Base-by-base conservation (phyloP, 2,797 vertebrate genomes). In the Gallirallus australis region DNA sequence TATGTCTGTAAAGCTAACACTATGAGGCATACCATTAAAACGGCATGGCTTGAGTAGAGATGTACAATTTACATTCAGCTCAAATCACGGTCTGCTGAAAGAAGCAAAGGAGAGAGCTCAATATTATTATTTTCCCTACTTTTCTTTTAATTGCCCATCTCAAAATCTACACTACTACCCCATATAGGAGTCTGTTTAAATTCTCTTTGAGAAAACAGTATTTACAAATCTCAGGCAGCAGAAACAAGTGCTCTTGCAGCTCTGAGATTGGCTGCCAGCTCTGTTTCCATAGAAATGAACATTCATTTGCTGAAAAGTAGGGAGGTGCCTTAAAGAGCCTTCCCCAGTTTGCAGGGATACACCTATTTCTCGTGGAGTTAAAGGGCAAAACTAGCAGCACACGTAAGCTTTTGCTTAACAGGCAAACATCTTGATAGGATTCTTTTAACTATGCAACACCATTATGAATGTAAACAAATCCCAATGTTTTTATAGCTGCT, bases 241-340 rank as follows among this genome's bases (percentile, higher is more conserved):
- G 91, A 91, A 93, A 75, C 37, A 59, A 84, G 33, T 13, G 78
- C 89, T 94, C 70, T 45, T 63, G 60, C 66, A 79, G 77, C 30
- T 56, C 48, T 70, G 59, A 73, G 79, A 91, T 31, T 96, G 90
- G 90, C 90, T 95, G 86, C 79, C 37, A 30, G 61, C 33, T 72
- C 91, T 15, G 97, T 97, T 97, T 96, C 96, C 96, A 97, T 95
- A 95, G 96, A 95, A 97, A 97, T 96, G 75, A 71, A 70, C 93
- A 57, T 45, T 94, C 53, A 88, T 89, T 94, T 92, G 76, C 88
- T 91, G 84, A 80, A 83, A 95, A 93, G 73, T 1, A 9, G 80
- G 54, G 72, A 81, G 83, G 80, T 54, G 52, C 89, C 89, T 93
- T 91, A 65, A 75, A 86, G 73, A 90, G 45, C 82, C 89, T 87